Evolutionary conservation across 1,140 invertebrate species (phyloP).

Genomic region (Orius insidiosus): DNA sequence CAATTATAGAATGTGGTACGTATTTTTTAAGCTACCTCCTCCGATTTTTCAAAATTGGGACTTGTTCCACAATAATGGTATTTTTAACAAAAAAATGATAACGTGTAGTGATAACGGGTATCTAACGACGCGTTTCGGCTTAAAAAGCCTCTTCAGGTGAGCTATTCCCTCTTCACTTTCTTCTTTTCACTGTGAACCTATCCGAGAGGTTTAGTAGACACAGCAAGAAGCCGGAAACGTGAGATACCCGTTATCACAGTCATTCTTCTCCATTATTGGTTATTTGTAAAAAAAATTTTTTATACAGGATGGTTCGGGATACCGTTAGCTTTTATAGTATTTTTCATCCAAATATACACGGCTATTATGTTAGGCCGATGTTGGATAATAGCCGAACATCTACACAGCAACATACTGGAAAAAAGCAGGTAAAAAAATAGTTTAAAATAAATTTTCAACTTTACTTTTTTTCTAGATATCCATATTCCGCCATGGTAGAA

Average conservation of each 20-base stretch:
- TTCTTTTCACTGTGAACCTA: no score
- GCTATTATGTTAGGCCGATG: slow-evolving; percentile 50
- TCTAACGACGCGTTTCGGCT: no score
- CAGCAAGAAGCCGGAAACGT: no score
- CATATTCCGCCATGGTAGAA: slow-evolving; percentile 58
- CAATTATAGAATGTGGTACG: slow-evolving; percentile 52
- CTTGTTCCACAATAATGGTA: no score
- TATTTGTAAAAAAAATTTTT: neutral
- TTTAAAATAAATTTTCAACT: neutral
- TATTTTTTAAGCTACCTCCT: neutral
- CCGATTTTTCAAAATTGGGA: no score
- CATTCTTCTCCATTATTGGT: no score
- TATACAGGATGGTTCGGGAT: slow-evolving; percentile 47
- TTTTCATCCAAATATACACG: slow-evolving; percentile 56
- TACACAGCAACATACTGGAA: slow-evolving; percentile 43
- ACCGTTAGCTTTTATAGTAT: slow-evolving; percentile 43
- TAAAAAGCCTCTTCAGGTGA: no score
- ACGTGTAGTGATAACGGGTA: no score
- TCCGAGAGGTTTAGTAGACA: no score
- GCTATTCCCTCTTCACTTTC: no score
- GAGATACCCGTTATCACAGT: no score
- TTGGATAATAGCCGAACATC: slow-evolving; percentile 49
- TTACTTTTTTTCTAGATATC: slow-evolving; percentile 37
- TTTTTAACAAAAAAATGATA: no score
- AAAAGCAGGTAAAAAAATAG: slow-evolving; percentile 37